A percentile compares a stretch with the other conserved stretches of the same genome.
Conservation (phyloP, 2,888 invertebrate genomes). For the Microctonus aethiopoides region DNA sequence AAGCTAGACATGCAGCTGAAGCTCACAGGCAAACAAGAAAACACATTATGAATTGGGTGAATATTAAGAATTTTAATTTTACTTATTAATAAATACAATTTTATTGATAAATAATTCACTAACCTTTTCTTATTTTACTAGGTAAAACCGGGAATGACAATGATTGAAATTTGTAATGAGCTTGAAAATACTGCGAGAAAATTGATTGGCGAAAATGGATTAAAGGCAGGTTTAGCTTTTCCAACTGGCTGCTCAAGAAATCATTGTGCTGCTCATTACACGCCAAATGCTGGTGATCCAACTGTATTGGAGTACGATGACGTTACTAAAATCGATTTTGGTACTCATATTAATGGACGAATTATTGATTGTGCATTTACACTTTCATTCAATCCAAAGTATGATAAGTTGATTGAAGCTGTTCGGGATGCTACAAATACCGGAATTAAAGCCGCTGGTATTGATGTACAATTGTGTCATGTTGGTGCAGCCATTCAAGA, state of each 20-base stretch:
- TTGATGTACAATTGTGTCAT: slow-evolving; percentile 97
- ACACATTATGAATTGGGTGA: slow-evolving; percentile 87
- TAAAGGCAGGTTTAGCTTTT: slow-evolving; percentile 94
- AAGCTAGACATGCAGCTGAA: slow-evolving; percentile 95
- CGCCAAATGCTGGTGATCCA: slow-evolving; percentile 97
- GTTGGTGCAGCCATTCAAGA: slow-evolving; percentile 97
- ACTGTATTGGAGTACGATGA: slow-evolving; percentile 96
- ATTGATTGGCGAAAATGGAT: slow-evolving; percentile 93
- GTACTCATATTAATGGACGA: slow-evolving; percentile 97
- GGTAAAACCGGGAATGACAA: slow-evolving; percentile 97
- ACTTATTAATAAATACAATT: slow-evolving; percentile 2
- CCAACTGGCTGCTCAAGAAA: slow-evolving; percentile 99
- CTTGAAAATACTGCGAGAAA: slow-evolving; percentile 91
- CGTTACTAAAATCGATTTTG: slow-evolving; percentile 99
- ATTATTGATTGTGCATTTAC: slow-evolving; percentile 99
- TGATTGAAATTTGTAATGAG: slow-evolving; percentile 98
- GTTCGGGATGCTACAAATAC: slow-evolving; percentile 99
- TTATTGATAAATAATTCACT: background rate
- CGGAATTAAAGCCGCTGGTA: slow-evolving; percentile 94
- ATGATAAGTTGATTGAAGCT: slow-evolving; percentile 92
- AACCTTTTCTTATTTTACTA: slow-evolving; percentile 26
- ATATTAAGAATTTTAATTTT: slow-evolving; percentile 22
- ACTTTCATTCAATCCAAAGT: slow-evolving; percentile 94
- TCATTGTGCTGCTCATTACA: slow-evolving; percentile 99
- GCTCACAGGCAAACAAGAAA: slow-evolving; percentile 94